A percentile compares a stretch with the other conserved stretches of the same genome.
Conservation (phyloP, 1,140 invertebrate genomes). For the Dendroctonus ponderosae region DNA sequence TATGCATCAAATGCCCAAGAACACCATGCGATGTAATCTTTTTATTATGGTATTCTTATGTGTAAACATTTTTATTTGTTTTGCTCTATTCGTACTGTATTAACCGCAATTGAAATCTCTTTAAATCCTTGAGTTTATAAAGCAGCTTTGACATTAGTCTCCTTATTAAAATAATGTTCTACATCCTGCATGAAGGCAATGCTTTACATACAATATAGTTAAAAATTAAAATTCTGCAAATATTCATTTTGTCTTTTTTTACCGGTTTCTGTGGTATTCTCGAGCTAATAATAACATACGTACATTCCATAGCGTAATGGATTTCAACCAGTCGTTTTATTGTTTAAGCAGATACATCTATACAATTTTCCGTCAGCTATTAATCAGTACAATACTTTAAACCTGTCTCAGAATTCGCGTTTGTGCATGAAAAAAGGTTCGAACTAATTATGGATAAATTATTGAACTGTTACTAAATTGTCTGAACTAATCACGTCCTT, state of each 20-base stretch:
- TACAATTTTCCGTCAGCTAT: background rate
- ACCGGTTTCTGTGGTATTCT: slow-evolving; percentile 9
- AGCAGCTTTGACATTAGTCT: slow-evolving; percentile 2
- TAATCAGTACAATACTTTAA: background rate
- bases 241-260: slow-evolving; percentile 11
- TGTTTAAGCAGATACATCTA: slow-evolving; percentile 1
- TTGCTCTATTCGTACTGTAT: too few species aligned
- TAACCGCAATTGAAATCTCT: too few species aligned
- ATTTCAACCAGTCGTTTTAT: slow-evolving; percentile 7
- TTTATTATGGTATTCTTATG: too few species aligned
- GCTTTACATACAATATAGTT: slow-evolving; percentile 17
- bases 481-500: background rate
- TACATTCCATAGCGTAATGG: slow-evolving; percentile 6
- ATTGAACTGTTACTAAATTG: background rate
- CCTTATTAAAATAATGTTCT: slow-evolving; percentile 10
- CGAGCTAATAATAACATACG: slow-evolving; percentile 14
- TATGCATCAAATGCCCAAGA: background rate
- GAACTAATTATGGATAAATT: background rate
- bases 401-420: background rate
- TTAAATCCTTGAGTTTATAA: too few species aligned
- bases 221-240: slow-evolving; percentile 16
- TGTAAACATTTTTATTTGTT: too few species aligned
- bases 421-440: background rate
- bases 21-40: too few species aligned
- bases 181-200: slow-evolving; percentile 1